Conservation (phyloP, 2,888 invertebrate genomes). For the Sarcophaga carnaria region DNA sequence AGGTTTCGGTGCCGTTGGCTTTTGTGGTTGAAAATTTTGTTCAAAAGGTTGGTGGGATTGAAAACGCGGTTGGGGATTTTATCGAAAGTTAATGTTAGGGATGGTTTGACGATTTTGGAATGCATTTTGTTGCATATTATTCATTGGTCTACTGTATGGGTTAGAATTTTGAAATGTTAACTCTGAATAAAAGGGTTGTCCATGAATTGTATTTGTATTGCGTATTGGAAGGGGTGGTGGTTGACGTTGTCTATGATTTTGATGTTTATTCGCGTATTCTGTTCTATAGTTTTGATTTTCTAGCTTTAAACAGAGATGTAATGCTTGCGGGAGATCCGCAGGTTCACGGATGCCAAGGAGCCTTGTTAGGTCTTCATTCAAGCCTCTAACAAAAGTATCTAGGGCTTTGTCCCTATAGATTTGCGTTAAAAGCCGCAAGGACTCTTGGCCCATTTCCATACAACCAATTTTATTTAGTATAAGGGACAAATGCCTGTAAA, state of each 20-base stretch:
- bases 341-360: slow-evolving; percentile 69
- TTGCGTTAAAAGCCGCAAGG: background rate
- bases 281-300: too few relatives aligned
- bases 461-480: too few relatives aligned
- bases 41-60: slow-evolving; percentile 7
- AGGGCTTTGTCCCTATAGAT: slow-evolving; percentile 9
- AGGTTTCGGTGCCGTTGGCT: too few relatives aligned
- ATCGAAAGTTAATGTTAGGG: slow-evolving; percentile 5
- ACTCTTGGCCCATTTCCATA: background rate
- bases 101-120: slow-evolving; percentile 2
- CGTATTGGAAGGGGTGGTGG: slow-evolving; percentile 13
- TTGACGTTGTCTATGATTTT: slow-evolving; percentile 21
- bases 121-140: background rate
- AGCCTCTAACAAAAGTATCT: slow-evolving; percentile 25
- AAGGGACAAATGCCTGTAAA: too few relatives aligned
- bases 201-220: slow-evolving; percentile 2
- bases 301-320: slow-evolving; percentile 55
- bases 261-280: background rate
- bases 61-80: background rate
- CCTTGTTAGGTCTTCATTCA: slow-evolving; percentile 25
- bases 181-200: background rate
- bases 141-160: too few relatives aligned
- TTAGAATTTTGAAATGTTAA: too few relatives aligned
- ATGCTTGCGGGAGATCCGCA: slow-evolving; percentile 66
- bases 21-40: background rate